phyloP scores from a whole-genome alignment of 2,888 invertebrate genomes.

The Trichopria drosophilae region DNA sequence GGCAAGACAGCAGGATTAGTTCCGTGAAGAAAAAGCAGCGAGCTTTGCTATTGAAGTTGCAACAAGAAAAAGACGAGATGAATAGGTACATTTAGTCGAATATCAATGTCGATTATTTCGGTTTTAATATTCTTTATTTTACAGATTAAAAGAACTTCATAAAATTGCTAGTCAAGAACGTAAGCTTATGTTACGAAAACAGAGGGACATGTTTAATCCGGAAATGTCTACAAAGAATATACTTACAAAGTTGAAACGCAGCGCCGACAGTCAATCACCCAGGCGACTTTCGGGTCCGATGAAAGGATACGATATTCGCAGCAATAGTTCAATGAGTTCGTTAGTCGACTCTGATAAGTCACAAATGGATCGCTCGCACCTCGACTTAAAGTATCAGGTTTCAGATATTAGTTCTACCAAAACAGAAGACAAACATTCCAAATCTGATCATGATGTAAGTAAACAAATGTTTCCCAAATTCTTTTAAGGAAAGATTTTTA shows the following conservation, averaged over 20 bases:
- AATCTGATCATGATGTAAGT: conserved; percentile 32
- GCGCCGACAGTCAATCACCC: conserved; percentile 56
- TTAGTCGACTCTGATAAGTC: conserved; percentile 56
- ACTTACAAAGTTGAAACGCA: conserved; percentile 60
- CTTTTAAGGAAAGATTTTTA: too few relatives aligned
- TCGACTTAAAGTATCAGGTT: conserved; percentile 42
- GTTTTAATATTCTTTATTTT: conserved; percentile 12
- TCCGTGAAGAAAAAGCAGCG: conserved; percentile 71
- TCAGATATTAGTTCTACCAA: conserved; percentile 43
- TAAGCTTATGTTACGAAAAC: conserved; percentile 61
- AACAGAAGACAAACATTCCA: conserved; percentile 31
- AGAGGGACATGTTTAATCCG: conserved; percentile 62
- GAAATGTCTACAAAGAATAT: conserved; percentile 61
- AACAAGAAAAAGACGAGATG: conserved; percentile 71
- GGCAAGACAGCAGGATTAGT: conserved; percentile 55
- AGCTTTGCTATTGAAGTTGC: conserved; percentile 67
- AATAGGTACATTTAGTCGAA: conserved; percentile 58
- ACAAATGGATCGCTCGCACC: conserved; percentile 51
- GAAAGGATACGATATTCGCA: conserved; percentile 60
- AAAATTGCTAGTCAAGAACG: conserved; percentile 62
- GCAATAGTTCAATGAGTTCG: conserved; percentile 57
- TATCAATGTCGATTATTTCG: not conserved
- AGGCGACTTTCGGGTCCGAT: conserved; percentile 60
- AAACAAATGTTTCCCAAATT: too few relatives aligned
- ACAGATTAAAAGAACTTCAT: conserved; percentile 62